Evolutionary conservation across 2,888 invertebrate genomes (phyloP).

Genomic region (Ischnura elegans): DNA sequence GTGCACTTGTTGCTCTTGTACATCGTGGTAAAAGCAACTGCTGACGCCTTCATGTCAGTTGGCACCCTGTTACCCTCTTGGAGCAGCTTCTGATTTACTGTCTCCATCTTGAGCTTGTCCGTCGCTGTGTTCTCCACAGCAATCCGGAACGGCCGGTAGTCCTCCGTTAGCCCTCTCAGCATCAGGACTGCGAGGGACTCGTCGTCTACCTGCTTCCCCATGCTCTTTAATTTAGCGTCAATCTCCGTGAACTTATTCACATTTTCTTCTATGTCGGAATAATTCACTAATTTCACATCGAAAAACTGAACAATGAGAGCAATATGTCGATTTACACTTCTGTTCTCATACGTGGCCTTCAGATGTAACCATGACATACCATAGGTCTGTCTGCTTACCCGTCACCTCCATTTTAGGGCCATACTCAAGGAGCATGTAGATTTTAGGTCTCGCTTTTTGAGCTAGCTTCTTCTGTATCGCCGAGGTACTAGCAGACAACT

Average conservation of each 20-base stretch:
- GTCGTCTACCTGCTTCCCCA: background rate
- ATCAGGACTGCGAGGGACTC: background rate
- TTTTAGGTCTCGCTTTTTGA: background rate
- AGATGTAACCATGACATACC: background rate
- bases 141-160: no score
- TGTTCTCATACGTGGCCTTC: background rate
- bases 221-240: background rate
- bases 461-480: background rate
- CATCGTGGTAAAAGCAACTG: background rate
- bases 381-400: background rate
- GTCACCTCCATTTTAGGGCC: background rate
- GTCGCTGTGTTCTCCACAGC: background rate
- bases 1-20: background rate
- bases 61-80: background rate
- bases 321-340: background rate
- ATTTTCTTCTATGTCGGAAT: background rate
- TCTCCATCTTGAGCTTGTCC: background rate
- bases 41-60: no score
- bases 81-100: background rate
- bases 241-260: background rate
- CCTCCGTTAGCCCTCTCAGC: background rate
- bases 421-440: background rate
- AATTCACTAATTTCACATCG: background rate
- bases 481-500: background rate
- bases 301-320: background rate